Conservation (phyloP, 1,140 invertebrate species). For the Monomorium pharaonis region DNA sequence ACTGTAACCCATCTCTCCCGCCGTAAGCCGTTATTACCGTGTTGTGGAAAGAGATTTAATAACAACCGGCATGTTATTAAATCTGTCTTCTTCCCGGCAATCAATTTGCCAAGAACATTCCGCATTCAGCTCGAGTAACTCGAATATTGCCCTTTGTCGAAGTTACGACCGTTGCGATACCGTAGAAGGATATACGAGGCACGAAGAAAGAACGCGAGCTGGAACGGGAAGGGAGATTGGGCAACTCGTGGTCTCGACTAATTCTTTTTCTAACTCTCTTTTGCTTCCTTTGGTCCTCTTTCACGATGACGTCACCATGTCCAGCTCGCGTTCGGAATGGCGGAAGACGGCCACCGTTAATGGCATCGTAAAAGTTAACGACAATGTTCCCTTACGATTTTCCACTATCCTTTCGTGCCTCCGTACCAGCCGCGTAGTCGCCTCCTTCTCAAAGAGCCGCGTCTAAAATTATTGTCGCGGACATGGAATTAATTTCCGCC, state of each 20-base stretch:
- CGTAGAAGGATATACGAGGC: constrained; percentile 65
- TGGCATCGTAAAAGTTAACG: constrained; percentile 85
- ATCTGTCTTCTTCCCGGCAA: constrained; percentile 53
- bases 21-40: neutral
- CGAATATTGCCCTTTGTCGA: constrained; percentile 53
- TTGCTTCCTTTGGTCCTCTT: constrained; percentile 65
- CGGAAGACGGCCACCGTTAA: constrained; percentile 83
- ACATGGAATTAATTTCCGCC: constrained; percentile 81
- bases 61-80: neutral
- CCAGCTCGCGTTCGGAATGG: constrained; percentile 76
- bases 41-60: constrained; percentile 4
- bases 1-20: no score
- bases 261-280: constrained; percentile 75
- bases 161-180: constrained; percentile 41
- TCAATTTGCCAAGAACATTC: constrained; percentile 54
- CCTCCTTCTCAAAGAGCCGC: constrained; percentile 57
- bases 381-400: constrained; percentile 83
- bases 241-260: constrained; percentile 68
- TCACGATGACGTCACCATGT: constrained; percentile 80
- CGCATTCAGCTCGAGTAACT: constrained; percentile 41
- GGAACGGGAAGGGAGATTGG: constrained; percentile 53
- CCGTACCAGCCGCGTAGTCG: constrained; percentile 37
- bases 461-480: constrained; percentile 82
- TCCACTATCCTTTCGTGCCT: constrained; percentile 65
- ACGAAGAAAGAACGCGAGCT: constrained; percentile 43